Conservation (phyloP, 1,140 invertebrate species). For the Drosophila baimaii region DNA sequence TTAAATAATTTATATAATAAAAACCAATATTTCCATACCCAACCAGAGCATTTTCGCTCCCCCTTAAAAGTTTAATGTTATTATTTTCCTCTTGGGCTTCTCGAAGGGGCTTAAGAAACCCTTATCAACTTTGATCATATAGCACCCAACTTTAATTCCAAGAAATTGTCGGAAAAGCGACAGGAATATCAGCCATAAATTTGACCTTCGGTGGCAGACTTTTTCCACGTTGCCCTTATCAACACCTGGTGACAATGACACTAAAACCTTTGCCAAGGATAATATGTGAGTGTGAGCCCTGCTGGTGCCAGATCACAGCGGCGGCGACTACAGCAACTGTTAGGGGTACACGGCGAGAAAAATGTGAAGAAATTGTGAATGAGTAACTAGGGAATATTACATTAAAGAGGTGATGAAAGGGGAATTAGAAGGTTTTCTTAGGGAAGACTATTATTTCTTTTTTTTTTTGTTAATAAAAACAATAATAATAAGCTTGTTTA, state of each 20-base stretch:
- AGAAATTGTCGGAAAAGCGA: constrained; percentile 9
- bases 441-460: no score
- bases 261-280: constrained; percentile 70
- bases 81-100: neutral
- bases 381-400: neutral
- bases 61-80: constrained; percentile 4
- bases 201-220: constrained; percentile 34
- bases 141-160: constrained; percentile 19
- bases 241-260: constrained; percentile 78
- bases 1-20: no score
- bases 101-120: neutral
- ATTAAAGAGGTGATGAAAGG: neutral
- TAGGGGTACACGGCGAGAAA: constrained; percentile 5
- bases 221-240: constrained; percentile 57
- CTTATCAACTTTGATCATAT: constrained; percentile 17
- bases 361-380: neutral
- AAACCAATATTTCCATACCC: neutral
- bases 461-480: no score
- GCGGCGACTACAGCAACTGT: constrained; percentile 10
- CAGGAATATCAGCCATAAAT: constrained; percentile 41
- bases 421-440: no score
- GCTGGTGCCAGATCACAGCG: constrained; percentile 34
- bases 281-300: constrained; percentile 32
- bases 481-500: no score
- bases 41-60: neutral